Evolutionary conservation across 2,113 vertebrate genomes (phyloP), one percentile per base, ranked within the genome.

Genomic region (Oplegnathus fasciatus): DNA sequence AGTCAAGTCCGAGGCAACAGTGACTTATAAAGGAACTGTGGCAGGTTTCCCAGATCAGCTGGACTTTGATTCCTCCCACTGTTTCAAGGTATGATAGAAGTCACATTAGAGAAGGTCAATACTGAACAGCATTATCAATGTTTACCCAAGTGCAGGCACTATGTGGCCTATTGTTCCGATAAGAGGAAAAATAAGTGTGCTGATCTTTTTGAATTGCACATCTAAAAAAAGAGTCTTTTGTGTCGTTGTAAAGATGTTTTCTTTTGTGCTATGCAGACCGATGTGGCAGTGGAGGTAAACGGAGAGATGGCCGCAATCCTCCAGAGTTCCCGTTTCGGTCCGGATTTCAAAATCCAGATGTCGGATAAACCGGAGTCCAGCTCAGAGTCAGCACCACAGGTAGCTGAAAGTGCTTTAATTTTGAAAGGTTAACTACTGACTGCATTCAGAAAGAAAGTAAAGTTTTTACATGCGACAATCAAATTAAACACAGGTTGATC

Each of bases 21-120:
- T 94, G 54, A 95, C 89, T 0, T 95, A 95, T 46, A 93, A 91
- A 78, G 94, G 95, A 48, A 95, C 88, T 0, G 61, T 95, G 52
- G 60, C 78, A n/a, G 93, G 93, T 28, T 93, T 84, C 54, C 82
- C 86, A 2, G 91, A 95, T 44, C 81, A 85, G 75, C 89, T 95
- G 78, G 76, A 91, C 55, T 94, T 95, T 84, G 94, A 96, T 81
- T 92, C 92, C 3, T 89, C 78, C 6, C 90, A 94, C 82, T 76
- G 57, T 57, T 96, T 96, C 82, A 92, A 95, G 94, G 95, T 96
- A 84, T 13, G 13, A 34, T 48, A 9, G 55, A 85, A 69, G 2
- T 5, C 8, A 14, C 5, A 17, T 18, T 6, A 44, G 24, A 60
- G 37, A 42, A 13, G 6, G 1, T 1, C 1, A 18, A 17, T 32